Evolutionary conservation across 1,140 invertebrate genomes (phyloP), one percentile per base, ranked within the genome.

Genomic region (Dreissena polymorpha): DNA sequence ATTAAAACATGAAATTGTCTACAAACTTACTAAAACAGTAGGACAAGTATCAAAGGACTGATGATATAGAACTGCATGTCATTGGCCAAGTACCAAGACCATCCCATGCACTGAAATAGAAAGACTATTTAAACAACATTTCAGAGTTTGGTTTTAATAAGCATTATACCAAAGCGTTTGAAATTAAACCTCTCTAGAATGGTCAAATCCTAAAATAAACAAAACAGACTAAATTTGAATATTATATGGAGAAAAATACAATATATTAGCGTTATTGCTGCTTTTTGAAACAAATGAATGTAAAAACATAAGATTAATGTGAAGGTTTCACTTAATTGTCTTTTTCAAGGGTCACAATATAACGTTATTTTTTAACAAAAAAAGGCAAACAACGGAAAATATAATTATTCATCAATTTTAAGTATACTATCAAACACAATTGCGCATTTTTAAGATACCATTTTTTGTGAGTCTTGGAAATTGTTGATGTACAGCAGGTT

Each of bases 401-500:
- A 25, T 74, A 5, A 0, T 6, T 27, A n/a, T 18, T 1, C 18
- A 13, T 18, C 3, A 18, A 23, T 21, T 21, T 14, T n/a, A n/a
- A n/a, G n/a, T n/a, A n/a, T n/a, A n/a, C n/a, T 39, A 39, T 39
- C 39, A 39, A 39, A n/a, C 18, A 18, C 16, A 39, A 23, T 64
- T 7, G 25, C 25, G 1, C 51, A 27, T 18, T 5, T 13, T 8
- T 18, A 68, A 6, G 23, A 2, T 57, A 85, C 85, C 81, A 80
- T 80, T 63, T 71, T 29, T 29, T 96, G 94, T 12, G 94, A 94
- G 39, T 95, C 93, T 0, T 96, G 93, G 85, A 97, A 96, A 91
- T 97, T 97, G 89, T 97, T 97, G 23, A 97, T 94, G 89, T 97
- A 97, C 7, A 97, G 92, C 25, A 97, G 92, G 88, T 97, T 97